Evolutionary conservation across 2,888 invertebrate species (phyloP), one percentile per base, ranked within the genome.

Genomic region (Thysanoteuthis rhombus): DNA sequence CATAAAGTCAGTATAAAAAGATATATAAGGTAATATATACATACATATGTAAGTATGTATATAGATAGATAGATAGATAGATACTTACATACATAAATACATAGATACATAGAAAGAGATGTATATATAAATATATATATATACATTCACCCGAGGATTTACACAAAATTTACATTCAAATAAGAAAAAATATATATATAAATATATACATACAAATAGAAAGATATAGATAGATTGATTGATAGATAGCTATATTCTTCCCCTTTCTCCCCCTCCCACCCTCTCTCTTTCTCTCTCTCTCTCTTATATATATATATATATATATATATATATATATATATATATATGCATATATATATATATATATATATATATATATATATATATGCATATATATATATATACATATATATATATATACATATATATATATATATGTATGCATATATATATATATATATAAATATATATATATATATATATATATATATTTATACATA

Each of bases 371-470:
- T 89, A 16, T 89, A 5, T 89, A 3, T 32, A 32, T 89, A 19
- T 89, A 5, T 89, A 1, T 89, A 32, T 89, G 32, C 38, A 89
- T 16, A 32, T 32, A 89, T 32, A 2, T 32, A 89, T 4, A n/a
- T 32, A 89, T 4, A 89, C 38, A 89, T 32, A 89, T 4, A 32
- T 19, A 89, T 32, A 89, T 32, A n/a, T 19, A 89, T 19, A 22
- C 38, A 89, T 19, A 89, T 16, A 32, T 32, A 90, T 90, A 38
- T 38, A 22, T 90, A 5, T 90, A 6, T 90, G 28, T 90, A n/a
- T n/a, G 5, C n/a, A 90, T 90, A 90, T 90, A 90, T 90, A 90
- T 90, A 90, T 90, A 90, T 90, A 90, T 90, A 90, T 90, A 90
- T 90, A 90, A n/a, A 90, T 90, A 90, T 90, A 90, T 12, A 89